Percentiles rank a stretch among this genome's conserved stretches.
Evolutionary conservation across 2,113 vertebrate species (phyloP).

Genomic region (Cynoglossus semilaevis): DNA sequence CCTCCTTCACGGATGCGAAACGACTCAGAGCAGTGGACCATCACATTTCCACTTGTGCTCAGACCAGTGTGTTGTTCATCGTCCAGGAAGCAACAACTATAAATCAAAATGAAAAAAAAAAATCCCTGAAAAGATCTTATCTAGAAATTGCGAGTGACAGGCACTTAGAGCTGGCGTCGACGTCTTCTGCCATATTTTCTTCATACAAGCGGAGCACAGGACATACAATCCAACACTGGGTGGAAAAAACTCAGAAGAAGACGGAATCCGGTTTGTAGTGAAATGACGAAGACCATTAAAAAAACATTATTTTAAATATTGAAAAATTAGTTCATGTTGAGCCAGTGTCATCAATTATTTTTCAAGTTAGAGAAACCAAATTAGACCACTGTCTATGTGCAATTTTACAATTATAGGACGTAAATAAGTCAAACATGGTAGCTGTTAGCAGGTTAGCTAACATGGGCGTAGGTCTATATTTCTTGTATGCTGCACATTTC

Average conservation of each 20-base stretch:
- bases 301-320: background rate
- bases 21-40: constrained; percentile 62
- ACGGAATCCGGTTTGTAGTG: background rate
- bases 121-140: constrained; percentile 45
- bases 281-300: background rate
- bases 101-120: constrained; percentile 45
- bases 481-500: too few species aligned
- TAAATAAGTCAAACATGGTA: too few species aligned
- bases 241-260: background rate
- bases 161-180: constrained; percentile 5
- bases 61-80: constrained; percentile 55
- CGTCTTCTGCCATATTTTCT: background rate
- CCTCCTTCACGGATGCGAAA: constrained; percentile 38
- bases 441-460: too few species aligned
- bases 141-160: constrained; percentile 17
- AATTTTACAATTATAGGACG: too few species aligned
- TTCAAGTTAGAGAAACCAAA: too few species aligned
- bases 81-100: constrained; percentile 43
- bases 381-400: too few species aligned
- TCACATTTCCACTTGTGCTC: constrained; percentile 62
- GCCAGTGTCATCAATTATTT: too few species aligned
- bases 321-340: background rate
- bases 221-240: background rate
- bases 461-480: too few species aligned
- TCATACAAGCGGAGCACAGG: background rate